Evolutionary conservation across 2,797 vertebrate genomes (phyloP), one percentile per base, ranked within the genome.

Genomic region (Fundulus diaphanus): DNA sequence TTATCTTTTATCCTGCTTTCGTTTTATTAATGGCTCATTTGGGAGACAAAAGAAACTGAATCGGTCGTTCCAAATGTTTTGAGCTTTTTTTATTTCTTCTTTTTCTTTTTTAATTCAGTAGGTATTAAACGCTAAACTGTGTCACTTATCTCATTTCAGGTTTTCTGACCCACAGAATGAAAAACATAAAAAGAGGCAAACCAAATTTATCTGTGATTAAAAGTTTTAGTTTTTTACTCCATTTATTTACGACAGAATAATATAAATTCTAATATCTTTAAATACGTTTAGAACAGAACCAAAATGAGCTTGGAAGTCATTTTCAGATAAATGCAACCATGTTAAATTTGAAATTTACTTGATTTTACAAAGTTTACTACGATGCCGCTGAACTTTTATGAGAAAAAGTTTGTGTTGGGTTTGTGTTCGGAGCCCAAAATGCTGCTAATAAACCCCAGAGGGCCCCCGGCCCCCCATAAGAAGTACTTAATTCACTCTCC

Each of bases 371-470:
- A 65, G 40, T 40, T 37, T 40, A 13, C 9, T 24, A 20, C 2
- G 31, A 59, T 59, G 6, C 56, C 18, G 33, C 59, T 63, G 9
- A 35, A 37, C 18, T 11, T 63, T 63, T 11, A 37, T 63, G 20
- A 24, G 9, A 61, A 37, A 61, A 22, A 57, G 24, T 31, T 22
- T 61, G 7, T 40, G 22, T 37, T 40, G 11, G 9, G 20, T 65
- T 37, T 20, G 15, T 24, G 6, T 12, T 8, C 12, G 35, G 37
- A 65, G 61, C 13, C 48, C 61, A 40, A 65, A 40, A 65, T 13
- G 33, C 61, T 65, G 22, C 61, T 37, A 65, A 65, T 65, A 65
- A 65, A 65, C 35, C 40, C 61, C 61, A 37, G 61, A n/a, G 22
- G 31, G 56, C 33, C 46, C 44, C 44, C 12, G 0, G 11, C 12